Evolutionary conservation across 2,113 vertebrate genomes (phyloP).

Genomic region (Kryptolebias marmoratus): DNA sequence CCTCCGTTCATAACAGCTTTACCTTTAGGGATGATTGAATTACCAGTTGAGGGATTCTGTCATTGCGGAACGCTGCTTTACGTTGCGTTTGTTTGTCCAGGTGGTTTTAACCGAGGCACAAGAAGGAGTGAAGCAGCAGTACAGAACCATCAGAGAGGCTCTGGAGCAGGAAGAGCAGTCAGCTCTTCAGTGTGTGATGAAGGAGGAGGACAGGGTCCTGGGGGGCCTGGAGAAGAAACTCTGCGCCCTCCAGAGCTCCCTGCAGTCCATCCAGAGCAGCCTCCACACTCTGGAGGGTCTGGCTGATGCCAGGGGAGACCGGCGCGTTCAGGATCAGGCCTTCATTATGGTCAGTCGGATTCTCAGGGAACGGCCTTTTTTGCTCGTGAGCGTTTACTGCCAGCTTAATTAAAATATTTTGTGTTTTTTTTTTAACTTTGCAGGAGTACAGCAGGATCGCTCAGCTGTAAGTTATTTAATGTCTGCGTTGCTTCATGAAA

Average conservation of each 20-base stretch:
- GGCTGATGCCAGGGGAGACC: slow-evolving; percentile 65
- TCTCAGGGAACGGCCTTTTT: neutral
- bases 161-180: slow-evolving; percentile 78
- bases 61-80: neutral
- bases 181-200: slow-evolving; percentile 67
- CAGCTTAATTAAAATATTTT: neutral
- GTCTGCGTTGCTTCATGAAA: neutral
- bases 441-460: slow-evolving; percentile 79
- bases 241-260: slow-evolving; percentile 49
- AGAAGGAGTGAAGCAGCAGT: slow-evolving; percentile 73
- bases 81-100: slow-evolving; percentile 44
- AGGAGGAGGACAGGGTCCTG: slow-evolving; percentile 74
- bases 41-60: neutral
- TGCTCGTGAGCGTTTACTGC: neutral
- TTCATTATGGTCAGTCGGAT: slow-evolving; percentile 74
- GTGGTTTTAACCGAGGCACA: slow-evolving; percentile 50
- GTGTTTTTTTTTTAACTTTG: slow-evolving; percentile 13
- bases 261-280: slow-evolving; percentile 64
- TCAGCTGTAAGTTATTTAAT: slow-evolving; percentile 69
- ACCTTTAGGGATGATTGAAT: neutral
- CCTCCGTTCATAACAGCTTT: neutral
- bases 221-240: slow-evolving; percentile 74
- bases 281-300: slow-evolving; percentile 70
- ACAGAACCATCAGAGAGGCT: slow-evolving; percentile 73
- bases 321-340: slow-evolving; percentile 72